Percentiles rank a stretch among this genome's conserved stretches.
Conservation (phyloP, 2,888 invertebrate genomes). For the Volucella bombylans region DNA sequence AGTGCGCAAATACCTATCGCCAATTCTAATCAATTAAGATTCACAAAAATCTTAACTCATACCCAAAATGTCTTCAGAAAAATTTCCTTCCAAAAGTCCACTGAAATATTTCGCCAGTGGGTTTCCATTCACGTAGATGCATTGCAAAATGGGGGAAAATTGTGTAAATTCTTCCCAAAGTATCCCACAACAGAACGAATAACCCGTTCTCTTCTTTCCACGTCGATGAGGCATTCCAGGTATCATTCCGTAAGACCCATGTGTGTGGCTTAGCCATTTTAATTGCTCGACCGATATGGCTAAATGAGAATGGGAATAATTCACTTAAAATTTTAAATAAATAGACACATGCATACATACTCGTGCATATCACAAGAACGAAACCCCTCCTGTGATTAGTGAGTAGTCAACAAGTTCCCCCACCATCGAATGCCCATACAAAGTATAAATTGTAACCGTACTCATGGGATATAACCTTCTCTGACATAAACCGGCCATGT, state of each 20-base stretch:
- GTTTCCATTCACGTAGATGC: constrained; percentile 49
- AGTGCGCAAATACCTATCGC: too few relatives aligned
- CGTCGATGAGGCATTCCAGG: constrained; percentile 16
- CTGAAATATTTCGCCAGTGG: constrained; percentile 2
- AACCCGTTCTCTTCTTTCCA: constrained; percentile 1
- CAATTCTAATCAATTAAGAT: too few relatives aligned
- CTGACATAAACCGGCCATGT: constrained; percentile 67
- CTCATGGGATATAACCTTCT: constrained; percentile 32
- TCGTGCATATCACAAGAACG: background rate
- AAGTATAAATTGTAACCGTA: constrained; percentile 55
- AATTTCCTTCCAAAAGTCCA: background rate
- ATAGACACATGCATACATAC: background rate
- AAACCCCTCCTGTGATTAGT: constrained; percentile 41
- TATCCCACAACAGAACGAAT: constrained; percentile 33
- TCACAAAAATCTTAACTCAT: too few relatives aligned
- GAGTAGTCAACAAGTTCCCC: constrained; percentile 43
- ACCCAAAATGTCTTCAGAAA: too few relatives aligned
- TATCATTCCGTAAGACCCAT: constrained; percentile 32
- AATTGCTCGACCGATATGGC: constrained; percentile 70
- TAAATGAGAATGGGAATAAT: constrained; percentile 66
- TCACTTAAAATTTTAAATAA: constrained; percentile 46
- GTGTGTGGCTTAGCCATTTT: constrained; percentile 68
- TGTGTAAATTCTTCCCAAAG: constrained; percentile 52
- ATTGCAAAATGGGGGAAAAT: constrained; percentile 24
- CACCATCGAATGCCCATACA: constrained; percentile 28